A percentile compares a stretch with the other conserved stretches of the same genome.
phyloP scores from a whole-genome alignment of 1,140 invertebrate genomes.

The Drosophila kohkoa region DNA sequence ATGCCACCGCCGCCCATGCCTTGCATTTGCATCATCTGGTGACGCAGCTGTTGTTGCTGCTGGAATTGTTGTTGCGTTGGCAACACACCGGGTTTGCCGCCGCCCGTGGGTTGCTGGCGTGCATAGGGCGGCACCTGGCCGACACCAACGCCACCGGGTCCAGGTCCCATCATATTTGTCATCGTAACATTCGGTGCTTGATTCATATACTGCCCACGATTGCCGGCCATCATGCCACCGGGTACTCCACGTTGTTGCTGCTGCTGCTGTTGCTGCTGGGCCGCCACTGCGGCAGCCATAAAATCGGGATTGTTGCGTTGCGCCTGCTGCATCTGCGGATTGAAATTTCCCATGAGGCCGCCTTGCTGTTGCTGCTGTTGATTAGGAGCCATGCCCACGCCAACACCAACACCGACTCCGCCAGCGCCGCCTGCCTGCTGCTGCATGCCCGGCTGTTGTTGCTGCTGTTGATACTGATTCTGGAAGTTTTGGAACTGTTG shows the following conservation, averaged over 20 bases:
- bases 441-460: conserved; percentile 63
- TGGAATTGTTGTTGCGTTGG: conserved; percentile 80
- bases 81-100: conserved; percentile 77
- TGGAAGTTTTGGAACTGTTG: conserved; percentile 84
- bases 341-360: conserved; percentile 85
- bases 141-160: conserved; percentile 68
- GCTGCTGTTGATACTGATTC: conserved; percentile 73
- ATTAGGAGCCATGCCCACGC: conserved; percentile 77
- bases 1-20: conserved; percentile 73
- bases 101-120: conserved; percentile 71
- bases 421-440: conserved; percentile 61
- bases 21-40: conserved; percentile 85
- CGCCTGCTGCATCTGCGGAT: conserved; percentile 81
- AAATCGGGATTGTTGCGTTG: conserved; percentile 84
- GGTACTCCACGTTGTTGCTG: conserved; percentile 82
- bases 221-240: conserved; percentile 81
- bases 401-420: conserved; percentile 66
- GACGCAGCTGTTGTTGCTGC: conserved; percentile 83
- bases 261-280: conserved; percentile 84
- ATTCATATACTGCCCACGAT: conserved; percentile 82
- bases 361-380: conserved; percentile 76
- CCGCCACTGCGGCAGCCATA: conserved; percentile 78
- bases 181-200: conserved; percentile 85
- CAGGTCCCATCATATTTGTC: conserved; percentile 86
- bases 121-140: conserved; percentile 85